A percentile compares a stretch with the other conserved stretches of the same genome.
Evolutionary conservation across 35 echinoderm and acorn worm genomes (phyloP).

Genomic region (Ophioderma brevispina): DNA sequence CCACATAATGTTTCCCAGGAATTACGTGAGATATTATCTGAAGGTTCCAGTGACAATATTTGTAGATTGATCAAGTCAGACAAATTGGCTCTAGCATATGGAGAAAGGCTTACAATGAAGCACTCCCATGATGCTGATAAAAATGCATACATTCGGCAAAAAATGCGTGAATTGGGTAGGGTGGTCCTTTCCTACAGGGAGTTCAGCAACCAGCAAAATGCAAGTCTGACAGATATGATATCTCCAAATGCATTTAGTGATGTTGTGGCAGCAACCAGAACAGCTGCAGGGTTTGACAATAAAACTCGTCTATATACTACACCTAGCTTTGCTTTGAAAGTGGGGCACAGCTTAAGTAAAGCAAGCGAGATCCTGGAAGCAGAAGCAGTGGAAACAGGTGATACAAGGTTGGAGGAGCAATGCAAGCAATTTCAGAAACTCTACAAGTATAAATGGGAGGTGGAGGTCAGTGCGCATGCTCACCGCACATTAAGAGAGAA

Average conservation of each 20-base stretch:
- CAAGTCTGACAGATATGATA: neutral
- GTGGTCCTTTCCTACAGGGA: neutral
- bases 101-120: conserved; percentile 4
- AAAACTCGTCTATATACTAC: conserved; percentile 12
- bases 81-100: conserved; percentile 16
- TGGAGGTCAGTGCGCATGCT: conserved; percentile 62
- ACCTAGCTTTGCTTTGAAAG: conserved; percentile 41
- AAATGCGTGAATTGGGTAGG: neutral
- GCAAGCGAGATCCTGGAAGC: conserved; percentile 4
- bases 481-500: conserved; percentile 61
- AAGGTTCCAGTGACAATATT: conserved; percentile 19
- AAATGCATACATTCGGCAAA: neutral
- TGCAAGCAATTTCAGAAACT: neutral
- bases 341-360: conserved; percentile 35
- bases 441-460: conserved; percentile 33
- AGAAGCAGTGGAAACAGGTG: neutral
- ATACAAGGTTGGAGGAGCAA: neutral
- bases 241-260: conserved; percentile 6
- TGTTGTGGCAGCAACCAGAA: conserved; percentile 25
- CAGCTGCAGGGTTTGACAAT: conserved; percentile 11
- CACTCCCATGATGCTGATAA: neutral
- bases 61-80: conserved; percentile 44
- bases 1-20: neutral
- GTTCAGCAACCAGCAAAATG: neutral
- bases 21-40: conserved; percentile 28